Percentiles rank a stretch among this genome's conserved stretches.
These are phyloP conservation scores for Phalloptychus januarius DNA, from an alignment of 2,797 vertebrate species.

Conservation along the genomic window DNA sequence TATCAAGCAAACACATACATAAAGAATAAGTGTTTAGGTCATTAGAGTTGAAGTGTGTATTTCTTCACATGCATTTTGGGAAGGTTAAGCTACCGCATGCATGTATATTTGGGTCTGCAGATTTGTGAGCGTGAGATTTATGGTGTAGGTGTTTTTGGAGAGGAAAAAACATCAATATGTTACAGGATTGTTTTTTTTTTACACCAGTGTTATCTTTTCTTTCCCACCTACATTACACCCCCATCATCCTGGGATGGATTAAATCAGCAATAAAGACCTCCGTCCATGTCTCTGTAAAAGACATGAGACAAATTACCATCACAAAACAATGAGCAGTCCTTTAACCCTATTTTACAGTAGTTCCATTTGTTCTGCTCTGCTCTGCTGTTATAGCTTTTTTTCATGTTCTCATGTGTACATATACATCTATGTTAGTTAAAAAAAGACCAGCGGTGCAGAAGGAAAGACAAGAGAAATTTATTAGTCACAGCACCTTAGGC, in stretches of 20 bases:
- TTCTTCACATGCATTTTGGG: constrained; percentile 18
- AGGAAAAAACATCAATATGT: constrained; percentile 69
- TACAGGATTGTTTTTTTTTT: constrained; percentile 40
- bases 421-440: constrained; percentile 14
- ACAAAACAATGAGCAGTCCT: constrained; percentile 40
- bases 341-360: constrained; percentile 38
- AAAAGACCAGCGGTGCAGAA: constrained; percentile 20
- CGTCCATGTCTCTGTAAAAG: constrained; percentile 59
- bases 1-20: constrained; percentile 14
- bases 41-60: constrained; percentile 24
- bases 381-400: constrained; percentile 32
- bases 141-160: constrained; percentile 63
- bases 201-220: constrained; percentile 55
- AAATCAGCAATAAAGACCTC: constrained; percentile 65
- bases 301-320: constrained; percentile 61
- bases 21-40: constrained; percentile 38
- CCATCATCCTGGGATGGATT: constrained; percentile 61
- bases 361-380: constrained; percentile 35
- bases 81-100: constrained; percentile 7
- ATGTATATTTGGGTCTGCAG: constrained; percentile 19
- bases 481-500: constrained; percentile 69
- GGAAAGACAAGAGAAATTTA: constrained; percentile 50
- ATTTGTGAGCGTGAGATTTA: constrained; percentile 24
- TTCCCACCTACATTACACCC: constrained; percentile 65
- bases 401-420: constrained; percentile 18